These are phyloP conservation scores for Anarhynchus alexandrinus DNA, from an alignment of 2,113 vertebrate species.

Conservation along the genomic window DNA sequence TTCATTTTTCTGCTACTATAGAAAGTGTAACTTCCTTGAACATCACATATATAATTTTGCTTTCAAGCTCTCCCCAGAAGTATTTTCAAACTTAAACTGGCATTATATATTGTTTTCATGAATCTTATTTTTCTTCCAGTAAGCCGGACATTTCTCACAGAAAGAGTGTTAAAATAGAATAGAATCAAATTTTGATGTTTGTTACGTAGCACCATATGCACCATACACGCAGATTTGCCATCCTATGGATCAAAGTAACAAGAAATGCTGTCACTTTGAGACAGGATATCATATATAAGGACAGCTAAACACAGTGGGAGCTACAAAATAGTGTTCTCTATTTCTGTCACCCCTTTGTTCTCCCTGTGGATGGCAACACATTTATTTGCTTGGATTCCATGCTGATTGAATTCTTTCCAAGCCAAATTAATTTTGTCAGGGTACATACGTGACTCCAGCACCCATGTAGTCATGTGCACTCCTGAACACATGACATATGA, in stretches of 20 bases:
- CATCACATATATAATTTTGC: background rate
- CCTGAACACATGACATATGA: rapidly evolving
- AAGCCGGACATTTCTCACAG: background rate
- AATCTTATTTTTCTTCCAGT: background rate
- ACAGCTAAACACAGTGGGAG: background rate
- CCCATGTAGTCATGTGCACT: rapidly evolving
- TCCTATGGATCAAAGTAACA: background rate
- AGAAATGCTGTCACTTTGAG: background rate
- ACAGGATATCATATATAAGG: background rate
- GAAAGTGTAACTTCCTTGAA: background rate
- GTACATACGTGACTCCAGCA: background rate
- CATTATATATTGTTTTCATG: background rate
- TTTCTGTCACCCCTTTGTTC: background rate
- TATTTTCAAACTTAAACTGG: background rate
- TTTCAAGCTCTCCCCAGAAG: background rate
- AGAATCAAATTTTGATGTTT: background rate
- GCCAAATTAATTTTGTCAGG: background rate
- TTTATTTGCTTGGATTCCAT: background rate
- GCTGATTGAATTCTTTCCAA: background rate
- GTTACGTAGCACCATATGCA: background rate
- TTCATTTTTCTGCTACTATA: background rate
- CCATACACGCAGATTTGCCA: background rate
- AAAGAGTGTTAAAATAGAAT: background rate
- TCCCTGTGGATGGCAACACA: background rate
- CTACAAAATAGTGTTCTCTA: background rate